Evolutionary conservation across 1,140 invertebrate genomes (phyloP), one percentile per base, ranked within the genome.

Genomic region (Leptinotarsa lineolata): DNA sequence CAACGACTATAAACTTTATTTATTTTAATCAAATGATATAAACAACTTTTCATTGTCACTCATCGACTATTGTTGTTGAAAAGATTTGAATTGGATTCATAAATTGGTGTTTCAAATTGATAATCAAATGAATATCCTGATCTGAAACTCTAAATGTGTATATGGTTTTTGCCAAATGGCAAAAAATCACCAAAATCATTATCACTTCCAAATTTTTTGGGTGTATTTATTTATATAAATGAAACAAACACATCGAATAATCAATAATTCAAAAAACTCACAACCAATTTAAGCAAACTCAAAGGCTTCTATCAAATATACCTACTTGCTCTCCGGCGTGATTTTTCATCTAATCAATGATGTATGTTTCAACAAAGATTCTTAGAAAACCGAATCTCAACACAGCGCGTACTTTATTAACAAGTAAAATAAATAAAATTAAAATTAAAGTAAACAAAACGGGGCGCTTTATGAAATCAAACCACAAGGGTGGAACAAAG

Each of bases 361-460:
- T 54, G 48, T 18, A 54, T 54, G 39, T 24, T 15, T 22, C 21
- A 22, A 65, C n/a, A 65, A 65, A 8, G 24, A 65, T 21, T 12
- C 63, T 39, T 30, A n/a, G 39, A 8, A 44, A 39, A 61, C 48
- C 59, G 61, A 30, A 15, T 63, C 20, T 63, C 61, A 15, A 63
- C 20, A 21, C 11, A 16, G 24, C 11, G 24, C 15, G 61, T 70
- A 61, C 59, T 61, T 61, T 20, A 70, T 30, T 60, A 68, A 73
- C 63, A 68, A 68, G 54, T 39, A 73, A 68, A 61, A 73, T 64
- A 73, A 73, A 73, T 68, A 73, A 61, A 73, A 73, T 73, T 73
- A 73, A 73, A 73, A 68, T 73, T 68, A 73, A 73, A 45, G 65
- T 46, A 73, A 73, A 73, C 65, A 73, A 59, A 68, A 30, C 70